Evolutionary conservation across 1,140 invertebrate species (phyloP).

Genomic region (Parapsyche elsis): DNA sequence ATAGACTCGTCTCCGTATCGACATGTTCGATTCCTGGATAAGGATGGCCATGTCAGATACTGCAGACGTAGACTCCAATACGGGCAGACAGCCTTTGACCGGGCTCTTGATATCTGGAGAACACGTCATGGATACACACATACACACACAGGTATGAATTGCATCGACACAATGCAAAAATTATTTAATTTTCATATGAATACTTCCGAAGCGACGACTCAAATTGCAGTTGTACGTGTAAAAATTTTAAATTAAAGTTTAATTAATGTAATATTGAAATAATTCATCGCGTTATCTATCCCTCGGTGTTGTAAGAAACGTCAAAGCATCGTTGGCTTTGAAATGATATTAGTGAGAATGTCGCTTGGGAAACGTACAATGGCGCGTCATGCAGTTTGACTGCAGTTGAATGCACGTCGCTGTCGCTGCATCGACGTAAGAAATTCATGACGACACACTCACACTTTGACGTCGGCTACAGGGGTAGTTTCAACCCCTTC

Average conservation of each 20-base stretch:
- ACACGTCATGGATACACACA: neutral
- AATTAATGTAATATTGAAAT: too few species aligned
- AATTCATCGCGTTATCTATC: too few species aligned
- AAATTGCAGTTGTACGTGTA: too few species aligned
- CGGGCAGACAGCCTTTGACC: constrained; percentile 50
- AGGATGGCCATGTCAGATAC: constrained; percentile 49
- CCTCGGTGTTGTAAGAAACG: too few species aligned
- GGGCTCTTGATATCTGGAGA: constrained; percentile 18
- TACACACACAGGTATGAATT: neutral
- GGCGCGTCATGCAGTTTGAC: constrained; percentile 34
- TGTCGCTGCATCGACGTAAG: constrained; percentile 17
- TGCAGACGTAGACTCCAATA: constrained; percentile 45
- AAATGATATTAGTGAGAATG: too few species aligned
- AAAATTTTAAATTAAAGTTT: too few species aligned
- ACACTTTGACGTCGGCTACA: neutral
- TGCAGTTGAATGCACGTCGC: constrained; percentile 14
- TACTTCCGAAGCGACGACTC: too few species aligned
- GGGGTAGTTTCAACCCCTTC: neutral
- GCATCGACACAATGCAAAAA: too few species aligned
- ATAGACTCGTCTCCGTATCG: constrained; percentile 42
- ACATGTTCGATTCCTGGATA: constrained; percentile 47
- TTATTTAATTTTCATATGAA: too few species aligned
- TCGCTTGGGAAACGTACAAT: constrained; percentile 10
- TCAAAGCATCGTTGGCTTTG: too few species aligned
- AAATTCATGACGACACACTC: constrained; percentile 35